phyloP scores from a whole-genome alignment of 1,140 invertebrate species.

The Pseudachorutes palmiensis region DNA sequence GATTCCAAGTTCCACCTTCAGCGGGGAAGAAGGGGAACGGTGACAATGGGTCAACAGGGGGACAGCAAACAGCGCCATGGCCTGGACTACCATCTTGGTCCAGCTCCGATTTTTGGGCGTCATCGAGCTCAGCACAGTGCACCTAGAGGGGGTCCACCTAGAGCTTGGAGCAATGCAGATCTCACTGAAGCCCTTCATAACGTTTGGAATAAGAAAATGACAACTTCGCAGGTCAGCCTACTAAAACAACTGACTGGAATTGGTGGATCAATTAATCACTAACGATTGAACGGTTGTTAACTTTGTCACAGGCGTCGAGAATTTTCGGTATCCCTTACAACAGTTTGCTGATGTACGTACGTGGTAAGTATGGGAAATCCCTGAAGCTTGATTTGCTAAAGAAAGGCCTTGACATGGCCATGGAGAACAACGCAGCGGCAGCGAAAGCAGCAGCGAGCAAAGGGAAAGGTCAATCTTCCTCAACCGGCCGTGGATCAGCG shows the following conservation, averaged over 20 bases:
- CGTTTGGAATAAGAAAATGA: constrained; percentile 90
- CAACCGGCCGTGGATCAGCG: background rate
- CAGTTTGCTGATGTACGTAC: constrained; percentile 79
- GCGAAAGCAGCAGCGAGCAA: background rate
- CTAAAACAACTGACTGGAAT: too few relatives aligned
- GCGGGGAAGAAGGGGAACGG: background rate
- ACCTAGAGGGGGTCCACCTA: constrained; percentile 72
- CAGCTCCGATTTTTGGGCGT: constrained; percentile 35
- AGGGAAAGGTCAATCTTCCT: background rate
- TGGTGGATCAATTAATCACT: too few relatives aligned
- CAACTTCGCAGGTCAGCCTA: constrained; percentile 61
- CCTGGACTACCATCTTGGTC: constrained; percentile 33
- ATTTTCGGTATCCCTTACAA: constrained; percentile 88
- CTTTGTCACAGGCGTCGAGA: constrained; percentile 56
- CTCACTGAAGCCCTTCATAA: constrained; percentile 78
- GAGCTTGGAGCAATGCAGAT: constrained; percentile 83
- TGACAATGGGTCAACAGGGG: constrained; percentile 12
- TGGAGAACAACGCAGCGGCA: constrained; percentile 23
- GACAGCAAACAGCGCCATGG: constrained; percentile 21
- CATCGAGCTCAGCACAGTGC: constrained; percentile 69
- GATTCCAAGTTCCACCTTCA: background rate
- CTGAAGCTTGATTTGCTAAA: constrained; percentile 74
- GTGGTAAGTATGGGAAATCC: constrained; percentile 84
- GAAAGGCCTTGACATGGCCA: constrained; percentile 49
- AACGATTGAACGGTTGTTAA: too few relatives aligned